Percentiles rank a stretch among this genome's conserved stretches.
Conservation (phyloP, 2,797 vertebrate genomes). For the Rhinophrynus dorsalis region DNA sequence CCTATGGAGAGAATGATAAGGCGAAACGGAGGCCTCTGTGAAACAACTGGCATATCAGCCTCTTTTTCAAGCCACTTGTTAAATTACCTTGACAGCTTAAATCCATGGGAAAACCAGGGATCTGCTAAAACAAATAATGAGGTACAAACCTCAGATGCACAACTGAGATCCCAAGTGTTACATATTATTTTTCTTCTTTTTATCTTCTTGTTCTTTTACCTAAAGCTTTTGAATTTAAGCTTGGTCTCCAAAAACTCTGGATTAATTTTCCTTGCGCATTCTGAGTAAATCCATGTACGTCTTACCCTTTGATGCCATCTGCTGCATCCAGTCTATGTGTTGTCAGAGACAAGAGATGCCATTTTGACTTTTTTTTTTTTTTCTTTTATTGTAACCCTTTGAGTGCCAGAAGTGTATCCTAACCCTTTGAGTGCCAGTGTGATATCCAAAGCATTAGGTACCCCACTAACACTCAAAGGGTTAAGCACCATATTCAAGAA, state of each 20-base stretch:
- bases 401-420: no score
- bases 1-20: no score
- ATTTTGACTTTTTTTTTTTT: slow-evolving; percentile 10
- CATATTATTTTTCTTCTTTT: background rate
- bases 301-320: slow-evolving; percentile 28
- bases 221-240: slow-evolving; percentile 36
- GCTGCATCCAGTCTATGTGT: slow-evolving; percentile 34
- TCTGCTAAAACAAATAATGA: slow-evolving; percentile 15
- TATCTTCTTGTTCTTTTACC: slow-evolving; percentile 21
- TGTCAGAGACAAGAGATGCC: slow-evolving; percentile 23
- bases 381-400: no score
- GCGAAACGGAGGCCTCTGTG: background rate
- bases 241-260: slow-evolving; percentile 42
- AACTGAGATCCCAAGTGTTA: slow-evolving; percentile 31
- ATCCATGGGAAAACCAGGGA: background rate
- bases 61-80: slow-evolving; percentile 17
- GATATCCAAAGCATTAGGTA: no score
- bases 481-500: no score
- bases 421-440: no score
- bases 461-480: no score
- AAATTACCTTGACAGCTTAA: background rate
- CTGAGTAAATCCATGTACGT: slow-evolving; percentile 4
- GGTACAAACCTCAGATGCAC: slow-evolving; percentile 16
- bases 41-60: slow-evolving; percentile 11
- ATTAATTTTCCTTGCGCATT: slow-evolving; percentile 31